Evolutionary conservation across 2,888 invertebrate genomes (phyloP).

Genomic region (Plebejus argus): DNA sequence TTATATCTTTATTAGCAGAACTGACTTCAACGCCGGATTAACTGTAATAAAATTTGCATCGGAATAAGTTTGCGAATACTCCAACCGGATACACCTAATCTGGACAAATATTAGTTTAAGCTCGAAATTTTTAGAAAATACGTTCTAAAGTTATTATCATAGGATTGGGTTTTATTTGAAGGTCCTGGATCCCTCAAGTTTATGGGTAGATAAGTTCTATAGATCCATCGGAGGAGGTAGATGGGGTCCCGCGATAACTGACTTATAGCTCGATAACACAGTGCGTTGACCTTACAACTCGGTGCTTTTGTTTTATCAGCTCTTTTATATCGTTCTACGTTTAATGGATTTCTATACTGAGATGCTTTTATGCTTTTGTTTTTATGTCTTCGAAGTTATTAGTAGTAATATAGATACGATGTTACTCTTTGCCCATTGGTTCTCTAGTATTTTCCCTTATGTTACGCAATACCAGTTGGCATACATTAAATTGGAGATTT

Average conservation of each 20-base stretch:
- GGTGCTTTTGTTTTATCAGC: conserved; percentile 56
- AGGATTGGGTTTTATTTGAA: conserved; percentile 30
- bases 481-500: neutral
- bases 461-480: neutral
- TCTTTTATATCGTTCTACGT: conserved; percentile 43
- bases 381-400: neutral
- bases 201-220: conserved; percentile 57
- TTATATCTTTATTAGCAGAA: conserved; percentile 3
- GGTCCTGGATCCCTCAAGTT: conserved; percentile 37
- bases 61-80: conserved; percentile 24
- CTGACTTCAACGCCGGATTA: neutral
- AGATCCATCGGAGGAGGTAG: conserved; percentile 52
- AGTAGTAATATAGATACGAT: neutral
- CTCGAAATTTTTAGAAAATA: conserved; percentile 44
- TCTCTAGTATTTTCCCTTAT: neutral
- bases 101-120: conserved; percentile 63
- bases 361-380: neutral
- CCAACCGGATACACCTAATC: conserved; percentile 55
- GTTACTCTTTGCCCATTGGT: neutral
- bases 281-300: conserved; percentile 61
- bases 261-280: conserved; percentile 70
- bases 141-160: neutral
- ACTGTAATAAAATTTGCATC: conserved; percentile 26
- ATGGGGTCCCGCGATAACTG: conserved; percentile 56
- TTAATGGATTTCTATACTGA: conserved; percentile 5